Conservation (phyloP, 2,113 vertebrate species). For the Argyrosomus japonicus region DNA sequence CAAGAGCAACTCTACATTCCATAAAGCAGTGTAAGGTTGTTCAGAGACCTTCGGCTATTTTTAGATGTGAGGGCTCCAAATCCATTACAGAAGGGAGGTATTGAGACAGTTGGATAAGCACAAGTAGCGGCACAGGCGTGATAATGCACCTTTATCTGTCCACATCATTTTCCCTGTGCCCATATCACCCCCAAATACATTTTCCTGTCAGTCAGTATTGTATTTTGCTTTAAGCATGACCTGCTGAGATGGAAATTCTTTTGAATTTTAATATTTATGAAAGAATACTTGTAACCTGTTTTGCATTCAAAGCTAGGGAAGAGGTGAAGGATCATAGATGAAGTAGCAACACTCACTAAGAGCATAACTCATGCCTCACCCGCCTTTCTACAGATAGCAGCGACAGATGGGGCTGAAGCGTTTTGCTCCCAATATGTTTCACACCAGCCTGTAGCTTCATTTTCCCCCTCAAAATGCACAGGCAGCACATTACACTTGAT, state of each 20-base stretch:
- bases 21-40: conserved; percentile 65
- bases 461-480: conserved; percentile 68
- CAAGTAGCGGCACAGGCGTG: conserved; percentile 60
- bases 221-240: conserved; percentile 52
- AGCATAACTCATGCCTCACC: conserved; percentile 56
- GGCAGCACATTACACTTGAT: conserved; percentile 74
- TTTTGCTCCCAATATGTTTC: conserved; percentile 73
- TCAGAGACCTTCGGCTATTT: conserved; percentile 77
- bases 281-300: conserved; percentile 49
- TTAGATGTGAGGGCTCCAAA: conserved; percentile 71
- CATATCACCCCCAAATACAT: conserved; percentile 63
- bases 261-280: conserved; percentile 65
- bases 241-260: conserved; percentile 49
- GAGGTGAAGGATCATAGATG: conserved; percentile 63
- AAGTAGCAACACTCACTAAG: conserved; percentile 60
- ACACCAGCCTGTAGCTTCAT: conserved; percentile 58
- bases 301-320: conserved; percentile 62
- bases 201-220: conserved; percentile 64
- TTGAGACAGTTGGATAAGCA: conserved; percentile 77
- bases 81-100: conserved; percentile 75
- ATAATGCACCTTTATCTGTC: conserved; percentile 78
- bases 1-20: conserved; percentile 65
- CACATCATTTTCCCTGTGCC: conserved; percentile 58
- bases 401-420: conserved; percentile 69
- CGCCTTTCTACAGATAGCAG: conserved; percentile 42